Evolutionary conservation across 1,140 invertebrate species (phyloP), one percentile per base, ranked within the genome.

Genomic region (Calephelis nemesis): DNA sequence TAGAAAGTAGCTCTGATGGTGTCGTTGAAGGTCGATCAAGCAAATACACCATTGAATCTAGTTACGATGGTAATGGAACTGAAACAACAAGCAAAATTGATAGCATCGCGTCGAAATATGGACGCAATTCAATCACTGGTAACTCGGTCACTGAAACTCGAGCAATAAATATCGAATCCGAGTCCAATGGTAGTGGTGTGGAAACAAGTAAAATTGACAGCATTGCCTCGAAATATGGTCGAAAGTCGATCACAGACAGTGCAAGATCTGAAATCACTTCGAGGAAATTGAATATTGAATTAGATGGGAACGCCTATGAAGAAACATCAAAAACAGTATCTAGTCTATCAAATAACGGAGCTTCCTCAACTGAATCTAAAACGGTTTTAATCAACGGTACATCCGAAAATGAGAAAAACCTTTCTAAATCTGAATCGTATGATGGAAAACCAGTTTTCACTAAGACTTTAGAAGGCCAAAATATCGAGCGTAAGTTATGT

Each of bases 401-500:
- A 11, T 75, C 91, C 2, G 73, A 88, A 66, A 85, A 85, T 39
- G 87, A 92, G 3, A 87, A 83, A 49, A 83, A 76, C 69, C 85
- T 77, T 66, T 86, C 84, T 4, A 83, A 84, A 72, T 79, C 70
- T 19, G 73, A 77, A 39, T 72, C 83, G n/a, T 76, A 39, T 58
- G 54, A 92, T 72, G 94, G 94, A 60, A 95, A 93, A 78, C 96
- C 96, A 0, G 88, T 93, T 30, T 96, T 97, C 77, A 88, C 93
- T 10, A 95, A 95, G 83, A 96, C 96, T 10, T 93, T 97, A 63
- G 94, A 95, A 87, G 96, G 96, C 74, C 93, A 94, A 67, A 95
- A 93, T 78, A 94, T 96, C 69, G 95, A 96, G 94, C 95, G 96
- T 97, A 93, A 96, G 96, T 95, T 78, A 67, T 54, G 30, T 60